Evolutionary conservation across 2,113 vertebrate species (phyloP).

Genomic region (Platichthys stellatus): DNA sequence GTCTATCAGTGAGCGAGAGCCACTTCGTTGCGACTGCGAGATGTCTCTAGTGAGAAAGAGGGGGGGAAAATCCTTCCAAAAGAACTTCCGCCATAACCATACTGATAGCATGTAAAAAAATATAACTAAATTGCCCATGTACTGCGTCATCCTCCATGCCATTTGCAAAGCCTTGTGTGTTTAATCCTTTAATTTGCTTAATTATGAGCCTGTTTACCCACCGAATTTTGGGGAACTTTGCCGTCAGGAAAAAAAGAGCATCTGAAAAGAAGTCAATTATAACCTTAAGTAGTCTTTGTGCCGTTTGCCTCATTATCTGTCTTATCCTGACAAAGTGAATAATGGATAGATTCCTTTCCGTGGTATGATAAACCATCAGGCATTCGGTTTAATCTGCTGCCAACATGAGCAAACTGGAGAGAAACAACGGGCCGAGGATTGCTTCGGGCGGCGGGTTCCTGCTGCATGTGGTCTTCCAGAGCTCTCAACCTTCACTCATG

Average conservation of each 20-base stretch:
- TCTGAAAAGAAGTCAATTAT: constrained; percentile 42
- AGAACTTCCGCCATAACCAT: constrained; percentile 15
- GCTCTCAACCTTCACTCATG: constrained; percentile 57
- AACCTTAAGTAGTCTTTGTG: constrained; percentile 35
- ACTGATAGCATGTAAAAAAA: constrained; percentile 47
- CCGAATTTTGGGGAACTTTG: constrained; percentile 21
- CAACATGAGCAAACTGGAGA: constrained; percentile 40
- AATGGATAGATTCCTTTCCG: constrained; percentile 49
- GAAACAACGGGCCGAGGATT: constrained; percentile 34
- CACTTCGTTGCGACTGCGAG: constrained; percentile 42
- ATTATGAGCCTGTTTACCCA: constrained; percentile 37
- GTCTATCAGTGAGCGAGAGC: constrained; percentile 44
- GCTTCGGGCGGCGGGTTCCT: constrained; percentile 46
- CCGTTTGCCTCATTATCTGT: constrained; percentile 39
- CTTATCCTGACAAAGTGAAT: constrained; percentile 40
- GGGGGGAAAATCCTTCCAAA: not conserved
- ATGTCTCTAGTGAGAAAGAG: constrained; percentile 13
- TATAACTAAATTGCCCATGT: constrained; percentile 44
- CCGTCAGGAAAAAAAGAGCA: constrained; percentile 23
- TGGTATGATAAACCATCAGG: constrained; percentile 17
- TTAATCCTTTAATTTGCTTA: constrained; percentile 51
- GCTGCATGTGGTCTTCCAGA: constrained; percentile 50
- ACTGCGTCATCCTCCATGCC: constrained; percentile 39
- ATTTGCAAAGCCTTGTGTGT: constrained; percentile 10
- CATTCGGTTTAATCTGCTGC: constrained; percentile 51